Percentiles rank a stretch among this genome's conserved stretches.
Evolutionary conservation across 35 echinoderm and acorn worm genomes (phyloP).

Genomic region (Apostichopus parvimensis): DNA sequence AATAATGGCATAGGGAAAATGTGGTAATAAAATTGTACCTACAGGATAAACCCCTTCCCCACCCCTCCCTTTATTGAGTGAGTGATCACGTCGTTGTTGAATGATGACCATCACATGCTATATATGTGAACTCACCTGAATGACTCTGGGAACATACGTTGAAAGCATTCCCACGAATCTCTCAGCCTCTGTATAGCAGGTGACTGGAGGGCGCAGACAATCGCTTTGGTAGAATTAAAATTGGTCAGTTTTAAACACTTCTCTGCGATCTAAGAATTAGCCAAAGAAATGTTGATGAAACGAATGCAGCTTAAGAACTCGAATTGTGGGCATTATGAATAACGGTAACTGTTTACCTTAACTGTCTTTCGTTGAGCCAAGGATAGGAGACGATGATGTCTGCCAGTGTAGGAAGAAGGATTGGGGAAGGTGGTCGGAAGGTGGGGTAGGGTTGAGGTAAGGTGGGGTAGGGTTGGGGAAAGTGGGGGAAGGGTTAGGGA

Average conservation of each 20-base stretch:
- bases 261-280: conserved; percentile 65
- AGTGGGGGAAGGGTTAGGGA: too few species aligned
- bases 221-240: conserved; percentile 71
- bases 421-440: too few species aligned
- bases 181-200: conserved; percentile 63
- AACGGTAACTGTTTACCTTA: too few species aligned
- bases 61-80: background rate
- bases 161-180: conserved; percentile 60
- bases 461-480: too few species aligned
- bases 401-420: too few species aligned
- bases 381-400: too few species aligned
- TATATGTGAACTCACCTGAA: conserved; percentile 28
- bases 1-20: too few species aligned
- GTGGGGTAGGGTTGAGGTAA: too few species aligned
- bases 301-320: background rate
- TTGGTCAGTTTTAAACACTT: conserved; percentile 57
- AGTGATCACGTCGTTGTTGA: background rate
- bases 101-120: background rate
- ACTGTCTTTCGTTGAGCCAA: too few species aligned
- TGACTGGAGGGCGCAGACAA: conserved; percentile 59
- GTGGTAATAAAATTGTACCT: too few species aligned
- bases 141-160: conserved; percentile 56
- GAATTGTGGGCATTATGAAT: too few species aligned
- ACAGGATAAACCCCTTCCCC: background rate
- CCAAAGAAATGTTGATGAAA: background rate